These are phyloP conservation scores for Coregonus clupeaformis DNA, from an alignment of 2,113 vertebrate genomes.

Conservation along the genomic window DNA sequence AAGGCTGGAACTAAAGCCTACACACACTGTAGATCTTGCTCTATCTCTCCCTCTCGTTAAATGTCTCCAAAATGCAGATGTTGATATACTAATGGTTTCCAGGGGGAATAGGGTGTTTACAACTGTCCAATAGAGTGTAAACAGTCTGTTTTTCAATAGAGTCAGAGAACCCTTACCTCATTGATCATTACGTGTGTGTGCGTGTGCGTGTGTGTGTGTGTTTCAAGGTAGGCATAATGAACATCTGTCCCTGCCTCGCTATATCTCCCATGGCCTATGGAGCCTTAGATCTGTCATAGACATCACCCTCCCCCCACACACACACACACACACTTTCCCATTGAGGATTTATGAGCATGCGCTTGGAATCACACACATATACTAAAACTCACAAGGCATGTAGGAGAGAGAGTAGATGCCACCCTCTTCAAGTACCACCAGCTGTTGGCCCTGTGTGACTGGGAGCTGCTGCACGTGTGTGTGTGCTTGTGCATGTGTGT, in stretches of 20 bases:
- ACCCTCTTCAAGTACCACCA: conserved; percentile 7
- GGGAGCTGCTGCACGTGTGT: neutral
- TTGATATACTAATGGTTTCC: no score
- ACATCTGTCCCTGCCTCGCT: conserved; percentile 14
- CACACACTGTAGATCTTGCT: no score
- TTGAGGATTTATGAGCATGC: neutral
- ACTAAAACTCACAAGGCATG: neutral
- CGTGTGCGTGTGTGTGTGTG: neutral
- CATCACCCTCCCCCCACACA: neutral
- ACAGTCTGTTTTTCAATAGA: neutral
- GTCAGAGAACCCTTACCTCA: neutral
- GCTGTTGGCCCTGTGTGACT: neutral
- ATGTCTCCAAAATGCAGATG: no score
- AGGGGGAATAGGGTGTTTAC: no score
- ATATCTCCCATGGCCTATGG: conserved; percentile 9
- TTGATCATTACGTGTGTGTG: neutral
- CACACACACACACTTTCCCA: neutral
- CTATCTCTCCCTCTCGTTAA: no score
- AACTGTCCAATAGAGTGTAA: no score
- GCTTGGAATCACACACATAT: conserved; percentile 2
- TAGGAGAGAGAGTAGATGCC: neutral
- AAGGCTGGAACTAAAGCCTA: no score
- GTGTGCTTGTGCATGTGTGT: conserved; percentile 4
- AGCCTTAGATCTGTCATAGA: neutral
- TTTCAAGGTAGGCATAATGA: conserved; percentile 20